Base-by-base conservation (phyloP, 2,888 invertebrate species). In the Phanerotoma sp. region DNA sequence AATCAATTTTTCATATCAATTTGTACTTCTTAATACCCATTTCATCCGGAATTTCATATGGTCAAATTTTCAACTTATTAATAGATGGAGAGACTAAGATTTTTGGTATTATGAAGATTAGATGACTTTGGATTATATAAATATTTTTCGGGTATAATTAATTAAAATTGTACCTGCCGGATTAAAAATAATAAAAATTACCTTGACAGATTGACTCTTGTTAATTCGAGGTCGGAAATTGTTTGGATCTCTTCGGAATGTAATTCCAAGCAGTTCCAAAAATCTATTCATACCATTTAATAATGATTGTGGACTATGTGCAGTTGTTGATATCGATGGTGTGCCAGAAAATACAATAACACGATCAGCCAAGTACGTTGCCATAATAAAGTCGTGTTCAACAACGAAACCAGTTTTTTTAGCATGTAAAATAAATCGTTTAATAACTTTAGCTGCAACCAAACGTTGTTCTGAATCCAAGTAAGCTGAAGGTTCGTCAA, bases 301-400 rank as follows among this genome's bases (percentile, higher is more conserved):
- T 54, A 99, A 81, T 2, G 92, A 91, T 77, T 93, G 93, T 0
- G 99, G 99, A 66, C 90, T 84, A 73, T 93, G 93, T 1, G 99
- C 99, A 0, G 84, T 85, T 2, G 98, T 94, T 56, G 87, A 78
- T 1, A 96, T 84, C 0, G 97, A 96, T 0, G 99, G 98, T 38
- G 81, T 80, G 44, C 99, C 99, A 73, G 98, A 98, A 77, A 99
- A 97, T 45, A 99, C 98, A 64, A 99, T 96, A 3, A 99, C 99
- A 38, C 98, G 86, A 78, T 99, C 99, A 1, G 98, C 96, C 60
- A 96, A 83, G 78, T 99, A 99, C 0, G 99, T 99, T 13, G 98
- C 98, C 99, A 99, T 99, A 64, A 99, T 99, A 78, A 99, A 99
- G 82, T 99, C 98, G 87, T 99, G 99, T 86, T 99, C 99, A 2